Percentiles rank a stretch among this genome's conserved stretches.
These are phyloP conservation scores for Mugil cephalus DNA, from an alignment of 2,113 vertebrate genomes.

Conservation along the genomic window DNA sequence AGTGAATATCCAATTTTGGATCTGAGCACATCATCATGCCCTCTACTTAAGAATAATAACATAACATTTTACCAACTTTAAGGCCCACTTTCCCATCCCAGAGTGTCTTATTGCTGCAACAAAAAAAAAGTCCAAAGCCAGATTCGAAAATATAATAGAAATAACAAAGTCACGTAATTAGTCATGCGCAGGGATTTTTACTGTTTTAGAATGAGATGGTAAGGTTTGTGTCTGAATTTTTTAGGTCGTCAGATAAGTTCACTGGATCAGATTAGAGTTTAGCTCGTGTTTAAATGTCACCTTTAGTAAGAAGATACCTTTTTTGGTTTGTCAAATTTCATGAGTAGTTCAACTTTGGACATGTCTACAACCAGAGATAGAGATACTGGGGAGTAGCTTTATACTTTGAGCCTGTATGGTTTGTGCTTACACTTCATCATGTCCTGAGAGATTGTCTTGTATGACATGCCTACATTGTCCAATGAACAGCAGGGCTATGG, in stretches of 20 bases:
- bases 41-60: neutral
- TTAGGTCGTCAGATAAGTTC: no score
- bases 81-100: no score
- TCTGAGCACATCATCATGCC: neutral
- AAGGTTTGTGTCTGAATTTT: no score
- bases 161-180: no score
- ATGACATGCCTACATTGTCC: conserved; percentile 24
- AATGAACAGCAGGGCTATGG: conserved; percentile 31
- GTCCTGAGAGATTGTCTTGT: conserved; percentile 12
- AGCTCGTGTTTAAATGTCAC: neutral
- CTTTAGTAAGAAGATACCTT: neutral
- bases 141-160: no score
- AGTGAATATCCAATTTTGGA: neutral
- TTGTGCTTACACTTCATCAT: conserved; percentile 19
- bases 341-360: neutral
- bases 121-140: no score
- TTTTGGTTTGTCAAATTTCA: no score
- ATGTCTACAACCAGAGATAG: neutral
- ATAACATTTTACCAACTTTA: no score
- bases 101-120: no score
- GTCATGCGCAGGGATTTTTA: no score
- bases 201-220: no score
- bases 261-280: no score
- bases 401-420: neutral
- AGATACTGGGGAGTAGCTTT: neutral